A percentile compares a stretch with the other conserved stretches of the same genome.
Evolutionary conservation across 1,140 invertebrate genomes (phyloP).

Genomic region (Papilio dardanus): DNA sequence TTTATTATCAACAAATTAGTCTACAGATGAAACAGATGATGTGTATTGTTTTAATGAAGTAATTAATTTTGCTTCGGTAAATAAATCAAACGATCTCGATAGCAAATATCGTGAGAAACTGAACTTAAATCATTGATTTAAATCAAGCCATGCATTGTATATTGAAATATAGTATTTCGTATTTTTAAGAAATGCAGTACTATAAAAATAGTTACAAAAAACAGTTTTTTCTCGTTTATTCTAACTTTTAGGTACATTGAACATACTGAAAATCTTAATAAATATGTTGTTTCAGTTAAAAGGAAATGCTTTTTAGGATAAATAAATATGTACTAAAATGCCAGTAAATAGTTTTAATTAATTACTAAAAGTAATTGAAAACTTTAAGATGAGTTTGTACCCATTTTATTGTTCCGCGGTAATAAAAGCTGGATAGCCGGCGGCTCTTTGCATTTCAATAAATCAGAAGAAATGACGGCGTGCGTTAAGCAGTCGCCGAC

Average conservation of each 20-base stretch:
- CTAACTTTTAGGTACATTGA: background rate
- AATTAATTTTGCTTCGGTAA: background rate
- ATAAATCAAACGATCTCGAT: background rate
- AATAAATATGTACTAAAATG: background rate
- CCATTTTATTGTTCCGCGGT: constrained; percentile 41
- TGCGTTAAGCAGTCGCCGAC: constrained; percentile 75
- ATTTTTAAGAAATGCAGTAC: no score
- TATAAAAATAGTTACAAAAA: background rate
- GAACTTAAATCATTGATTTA: background rate
- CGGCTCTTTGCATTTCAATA: constrained; percentile 71
- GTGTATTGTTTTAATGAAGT: background rate
- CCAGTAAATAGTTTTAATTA: background rate
- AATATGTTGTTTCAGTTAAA: background rate
- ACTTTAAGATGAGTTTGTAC: constrained; percentile 14
- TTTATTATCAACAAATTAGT: constrained; percentile 33
- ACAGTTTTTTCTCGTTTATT: background rate
- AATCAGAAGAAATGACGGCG: constrained; percentile 77
- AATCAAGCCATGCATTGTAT: background rate
- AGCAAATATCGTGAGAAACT: background rate
- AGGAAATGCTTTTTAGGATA: background rate
- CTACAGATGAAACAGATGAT: constrained; percentile 10
- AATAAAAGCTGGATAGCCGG: constrained; percentile 47
- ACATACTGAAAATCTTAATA: background rate
- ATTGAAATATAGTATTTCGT: no score
- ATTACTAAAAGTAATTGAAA: constrained; percentile 1